These are phyloP conservation scores for Scomber colias DNA, from an alignment of 2,113 vertebrate species.

Conservation along the genomic window DNA sequence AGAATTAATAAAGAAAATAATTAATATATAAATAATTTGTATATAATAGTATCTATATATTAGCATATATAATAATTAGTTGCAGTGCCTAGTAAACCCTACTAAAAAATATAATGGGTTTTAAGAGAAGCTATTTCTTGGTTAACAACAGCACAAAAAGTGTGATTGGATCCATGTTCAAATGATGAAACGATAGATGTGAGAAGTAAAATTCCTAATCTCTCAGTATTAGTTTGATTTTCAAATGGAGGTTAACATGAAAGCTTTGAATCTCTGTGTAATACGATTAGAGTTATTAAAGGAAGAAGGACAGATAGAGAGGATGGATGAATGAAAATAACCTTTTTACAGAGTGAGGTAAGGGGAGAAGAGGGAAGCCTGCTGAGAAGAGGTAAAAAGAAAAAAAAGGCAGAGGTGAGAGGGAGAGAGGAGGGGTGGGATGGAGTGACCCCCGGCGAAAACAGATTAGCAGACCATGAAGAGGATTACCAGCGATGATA, in stretches of 20 bases:
- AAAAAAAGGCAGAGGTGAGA: background rate
- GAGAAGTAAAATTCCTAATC: too few species aligned
- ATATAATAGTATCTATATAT: too few species aligned
- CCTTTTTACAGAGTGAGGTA: conserved; percentile 55
- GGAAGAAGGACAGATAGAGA: conserved; percentile 36
- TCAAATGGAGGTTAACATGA: conserved; percentile 59
- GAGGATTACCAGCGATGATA: conserved; percentile 79
- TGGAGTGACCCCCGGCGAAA: conserved; percentile 63
- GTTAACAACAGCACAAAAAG: too few species aligned
- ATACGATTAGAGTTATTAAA: conserved; percentile 67
- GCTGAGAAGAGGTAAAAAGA: conserved; percentile 32
- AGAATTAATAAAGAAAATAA: too few species aligned
- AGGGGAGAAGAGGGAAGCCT: conserved; percentile 38
- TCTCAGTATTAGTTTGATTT: conserved; percentile 63
- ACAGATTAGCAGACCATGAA: conserved; percentile 76
- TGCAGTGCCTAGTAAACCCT: too few species aligned
- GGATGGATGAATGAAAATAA: conserved; percentile 37
- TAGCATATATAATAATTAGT: too few species aligned
- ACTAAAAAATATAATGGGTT: too few species aligned
- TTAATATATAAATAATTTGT: too few species aligned
- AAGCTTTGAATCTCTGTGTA: conserved; percentile 60
- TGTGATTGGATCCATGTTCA: too few species aligned
- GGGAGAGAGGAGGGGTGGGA: background rate
- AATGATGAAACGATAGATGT: too few species aligned
- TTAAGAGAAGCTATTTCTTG: too few species aligned